A percentile compares a stretch with the other conserved stretches of the same genome.
Conservation (phyloP, 2,113 vertebrate species). For the Hemichromis elongatus region DNA sequence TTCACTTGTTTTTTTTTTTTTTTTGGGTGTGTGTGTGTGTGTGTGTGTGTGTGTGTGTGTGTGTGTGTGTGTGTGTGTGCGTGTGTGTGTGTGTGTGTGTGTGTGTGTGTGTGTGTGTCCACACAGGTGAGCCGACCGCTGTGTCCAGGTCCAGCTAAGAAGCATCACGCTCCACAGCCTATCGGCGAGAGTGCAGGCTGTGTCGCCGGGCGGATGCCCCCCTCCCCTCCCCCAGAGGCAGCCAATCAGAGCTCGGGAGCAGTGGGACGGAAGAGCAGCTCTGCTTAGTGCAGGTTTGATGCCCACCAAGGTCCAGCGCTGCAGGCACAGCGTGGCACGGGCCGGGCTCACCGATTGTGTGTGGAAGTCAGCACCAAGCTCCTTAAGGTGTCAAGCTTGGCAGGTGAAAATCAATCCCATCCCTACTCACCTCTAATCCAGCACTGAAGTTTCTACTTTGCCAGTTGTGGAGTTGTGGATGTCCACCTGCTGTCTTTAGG, state of each 20-base stretch:
- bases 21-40: too few relatives aligned
- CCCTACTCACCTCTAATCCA: conserved; percentile 45
- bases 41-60: neutral
- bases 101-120: neutral
- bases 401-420: conserved; percentile 59
- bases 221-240: conserved; percentile 33
- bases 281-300: conserved; percentile 66
- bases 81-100: neutral
- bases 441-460: conserved; percentile 38
- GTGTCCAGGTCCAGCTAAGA: conserved; percentile 3
- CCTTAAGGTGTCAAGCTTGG: conserved; percentile 62
- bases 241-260: conserved; percentile 49
- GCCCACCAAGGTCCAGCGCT: conserved; percentile 43
- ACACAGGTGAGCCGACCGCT: conserved; percentile 37
- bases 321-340: conserved; percentile 29
- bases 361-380: conserved; percentile 36
- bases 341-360: neutral
- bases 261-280: conserved; percentile 44
- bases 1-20: too few relatives aligned
- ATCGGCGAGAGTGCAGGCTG: conserved; percentile 44
- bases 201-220: conserved; percentile 33
- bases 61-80: neutral
- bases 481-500: neutral
- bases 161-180: conserved; percentile 49
- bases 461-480: conserved; percentile 3